Conservation (phyloP, 2,888 invertebrate genomes). For the Synanthedon tipuliformis region DNA sequence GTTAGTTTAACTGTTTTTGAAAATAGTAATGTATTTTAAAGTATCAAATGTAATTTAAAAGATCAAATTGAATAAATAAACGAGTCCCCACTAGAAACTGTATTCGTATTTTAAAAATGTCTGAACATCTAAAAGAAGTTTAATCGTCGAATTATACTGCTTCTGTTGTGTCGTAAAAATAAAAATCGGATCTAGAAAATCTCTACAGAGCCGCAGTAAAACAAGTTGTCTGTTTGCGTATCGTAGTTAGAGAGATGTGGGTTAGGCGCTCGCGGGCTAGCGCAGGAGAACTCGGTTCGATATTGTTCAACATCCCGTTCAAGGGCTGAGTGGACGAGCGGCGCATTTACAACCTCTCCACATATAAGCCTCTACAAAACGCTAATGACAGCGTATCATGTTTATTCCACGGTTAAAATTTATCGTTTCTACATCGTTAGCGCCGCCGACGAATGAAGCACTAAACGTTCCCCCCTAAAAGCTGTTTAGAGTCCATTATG, state of each 20-base stretch:
- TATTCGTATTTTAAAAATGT: not conserved
- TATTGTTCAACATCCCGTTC: slow-evolving; percentile 11
- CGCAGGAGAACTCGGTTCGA: slow-evolving; percentile 4
- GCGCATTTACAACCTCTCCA: slow-evolving; percentile 4
- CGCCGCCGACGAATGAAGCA: slow-evolving; percentile 36
- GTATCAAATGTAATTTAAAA: no score
- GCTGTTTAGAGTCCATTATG: slow-evolving; percentile 46
- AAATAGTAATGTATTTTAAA: no score
- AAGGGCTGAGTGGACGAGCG: slow-evolving; percentile 20
- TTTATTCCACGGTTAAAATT: slow-evolving; percentile 39
- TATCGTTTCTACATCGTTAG: slow-evolving; percentile 54
- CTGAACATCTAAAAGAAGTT: not conserved
- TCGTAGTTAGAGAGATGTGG: not conserved
- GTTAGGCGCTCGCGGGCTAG: not conserved
- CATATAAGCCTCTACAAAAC: slow-evolving; percentile 1
- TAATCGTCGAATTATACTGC: not conserved
- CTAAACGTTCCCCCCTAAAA: slow-evolving; percentile 37
- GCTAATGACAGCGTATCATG: slow-evolving; percentile 32
- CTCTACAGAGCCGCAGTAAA: slow-evolving; percentile 20
- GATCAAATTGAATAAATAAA: no score
- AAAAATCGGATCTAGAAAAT: slow-evolving; percentile 20
- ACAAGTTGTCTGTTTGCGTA: slow-evolving; percentile 17
- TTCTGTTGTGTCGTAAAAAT: slow-evolving; percentile 8
- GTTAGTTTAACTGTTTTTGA: no score
- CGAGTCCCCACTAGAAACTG: no score